Conservation (phyloP, 2,797 vertebrate genomes). For the Cyclura pinguis region DNA sequence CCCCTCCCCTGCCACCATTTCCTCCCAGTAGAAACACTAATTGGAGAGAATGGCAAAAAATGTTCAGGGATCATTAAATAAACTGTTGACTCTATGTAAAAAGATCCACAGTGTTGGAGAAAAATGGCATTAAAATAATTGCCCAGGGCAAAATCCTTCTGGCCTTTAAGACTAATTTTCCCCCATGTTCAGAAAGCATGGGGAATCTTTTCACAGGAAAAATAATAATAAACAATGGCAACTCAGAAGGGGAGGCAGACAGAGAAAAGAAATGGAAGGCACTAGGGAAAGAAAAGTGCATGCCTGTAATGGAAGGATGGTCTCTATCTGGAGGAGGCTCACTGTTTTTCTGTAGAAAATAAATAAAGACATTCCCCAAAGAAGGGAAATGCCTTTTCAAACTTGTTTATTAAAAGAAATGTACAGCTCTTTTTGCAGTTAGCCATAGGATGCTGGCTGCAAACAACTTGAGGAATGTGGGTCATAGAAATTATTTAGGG, state of each 20-base stretch:
- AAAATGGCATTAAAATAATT: slow-evolving; percentile 47
- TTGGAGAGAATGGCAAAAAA: slow-evolving; percentile 52
- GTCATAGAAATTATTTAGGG: not conserved
- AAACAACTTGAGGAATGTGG: not conserved
- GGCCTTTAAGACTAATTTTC: slow-evolving; percentile 43
- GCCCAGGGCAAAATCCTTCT: not conserved
- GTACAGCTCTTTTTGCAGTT: not conserved
- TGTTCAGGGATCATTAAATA: slow-evolving; percentile 62
- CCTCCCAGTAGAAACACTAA: slow-evolving; percentile 52
- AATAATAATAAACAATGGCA: slow-evolving; percentile 40
- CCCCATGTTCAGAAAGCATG: not conserved
- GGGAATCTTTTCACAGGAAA: slow-evolving; percentile 16
- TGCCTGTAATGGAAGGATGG: slow-evolving; percentile 4
- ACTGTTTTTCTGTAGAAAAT: not conserved
- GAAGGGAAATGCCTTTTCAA: not conserved
- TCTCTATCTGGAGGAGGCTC: not conserved
- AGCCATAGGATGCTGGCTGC: not conserved
- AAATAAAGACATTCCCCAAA: not conserved
- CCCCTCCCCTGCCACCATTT: not conserved
- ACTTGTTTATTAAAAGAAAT: not conserved
- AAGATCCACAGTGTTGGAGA: slow-evolving; percentile 44
- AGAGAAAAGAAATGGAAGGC: not conserved
- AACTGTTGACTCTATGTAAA: slow-evolving; percentile 48
- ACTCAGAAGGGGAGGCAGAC: not conserved
- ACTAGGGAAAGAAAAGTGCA: not conserved